Evolutionary conservation across 2,113 vertebrate genomes (phyloP).

Genomic region (Nothocercus nigrocapillus): DNA sequence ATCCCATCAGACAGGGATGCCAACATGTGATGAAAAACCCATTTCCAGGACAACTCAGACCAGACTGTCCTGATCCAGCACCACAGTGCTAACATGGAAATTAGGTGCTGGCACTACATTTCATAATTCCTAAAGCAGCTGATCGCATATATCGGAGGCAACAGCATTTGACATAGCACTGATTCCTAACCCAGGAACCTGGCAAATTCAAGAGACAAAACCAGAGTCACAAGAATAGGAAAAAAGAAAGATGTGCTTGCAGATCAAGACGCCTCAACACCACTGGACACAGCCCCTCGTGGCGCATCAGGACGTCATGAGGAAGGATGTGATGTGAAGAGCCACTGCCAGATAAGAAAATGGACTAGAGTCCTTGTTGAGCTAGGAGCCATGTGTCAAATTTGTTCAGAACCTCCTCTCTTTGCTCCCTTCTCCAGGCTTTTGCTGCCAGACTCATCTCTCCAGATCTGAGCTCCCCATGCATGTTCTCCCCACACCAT

Average conservation of each 20-base stretch:
- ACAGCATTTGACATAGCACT: not conserved
- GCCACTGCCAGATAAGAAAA: not conserved
- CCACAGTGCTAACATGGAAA: not conserved
- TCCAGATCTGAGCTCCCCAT: not conserved
- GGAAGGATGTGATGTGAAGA: not conserved
- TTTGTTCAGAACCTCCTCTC: not conserved
- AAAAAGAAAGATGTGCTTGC: not conserved
- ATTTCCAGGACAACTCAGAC: not conserved
- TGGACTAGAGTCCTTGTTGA: not conserved
- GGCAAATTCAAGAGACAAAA: not conserved
- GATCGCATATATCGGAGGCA: not conserved
- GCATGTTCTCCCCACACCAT: not conserved
- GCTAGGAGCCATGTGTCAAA: not conserved
- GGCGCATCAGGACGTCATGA: fast-evolving
- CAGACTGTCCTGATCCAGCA: not conserved
- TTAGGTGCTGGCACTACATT: fast-evolving
- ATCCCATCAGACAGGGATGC: not conserved
- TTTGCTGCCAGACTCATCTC: not conserved
- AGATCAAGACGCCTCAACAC: too few relatives aligned
- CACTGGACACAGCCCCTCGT: not conserved
- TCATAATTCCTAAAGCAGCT: not conserved
- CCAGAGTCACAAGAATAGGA: not conserved
- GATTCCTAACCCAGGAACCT: not conserved
- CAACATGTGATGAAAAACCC: not conserved
- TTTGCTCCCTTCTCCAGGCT: not conserved